A percentile compares a stretch with the other conserved stretches of the same genome.
Conservation (phyloP, 2,888 invertebrate species). For the Stenurella melanura region DNA sequence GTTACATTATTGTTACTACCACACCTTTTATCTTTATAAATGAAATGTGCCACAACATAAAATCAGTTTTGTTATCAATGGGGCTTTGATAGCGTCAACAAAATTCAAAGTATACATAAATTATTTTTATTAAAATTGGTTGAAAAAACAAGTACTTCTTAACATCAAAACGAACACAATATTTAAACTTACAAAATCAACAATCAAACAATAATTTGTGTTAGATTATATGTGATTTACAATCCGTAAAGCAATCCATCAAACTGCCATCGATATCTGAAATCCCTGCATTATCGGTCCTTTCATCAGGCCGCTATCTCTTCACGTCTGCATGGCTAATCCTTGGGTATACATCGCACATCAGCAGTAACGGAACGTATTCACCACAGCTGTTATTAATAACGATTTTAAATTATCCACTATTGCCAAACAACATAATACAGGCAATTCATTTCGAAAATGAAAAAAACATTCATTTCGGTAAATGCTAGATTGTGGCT, state of each 20-base stretch:
- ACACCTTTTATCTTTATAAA: slow-evolving; percentile 3
- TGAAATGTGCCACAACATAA: neutral
- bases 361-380: slow-evolving; percentile 46
- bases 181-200: slow-evolving; percentile 61
- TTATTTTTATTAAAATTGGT: slow-evolving; percentile 15
- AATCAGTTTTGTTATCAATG: slow-evolving; percentile 16
- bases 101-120: neutral
- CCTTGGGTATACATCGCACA: slow-evolving; percentile 63
- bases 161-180: slow-evolving; percentile 26
- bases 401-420: slow-evolving; percentile 40
- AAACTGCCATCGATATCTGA: slow-evolving; percentile 73
- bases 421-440: slow-evolving; percentile 44
- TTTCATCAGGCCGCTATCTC: slow-evolving; percentile 72
- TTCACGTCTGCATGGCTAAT: slow-evolving; percentile 69
- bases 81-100: slow-evolving; percentile 7
- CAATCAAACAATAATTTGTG: slow-evolving; percentile 69
- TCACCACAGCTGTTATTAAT: slow-evolving; percentile 40
- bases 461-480: slow-evolving; percentile 19
- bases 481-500: neutral
- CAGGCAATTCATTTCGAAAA: slow-evolving; percentile 24
- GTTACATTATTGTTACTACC: neutral
- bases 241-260: slow-evolving; percentile 73
- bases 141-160: slow-evolving; percentile 26
- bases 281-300: slow-evolving; percentile 72
- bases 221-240: slow-evolving; percentile 74